phyloP scores from a whole-genome alignment of 1,140 invertebrate genomes.

The Trachelipus rathkii region DNA sequence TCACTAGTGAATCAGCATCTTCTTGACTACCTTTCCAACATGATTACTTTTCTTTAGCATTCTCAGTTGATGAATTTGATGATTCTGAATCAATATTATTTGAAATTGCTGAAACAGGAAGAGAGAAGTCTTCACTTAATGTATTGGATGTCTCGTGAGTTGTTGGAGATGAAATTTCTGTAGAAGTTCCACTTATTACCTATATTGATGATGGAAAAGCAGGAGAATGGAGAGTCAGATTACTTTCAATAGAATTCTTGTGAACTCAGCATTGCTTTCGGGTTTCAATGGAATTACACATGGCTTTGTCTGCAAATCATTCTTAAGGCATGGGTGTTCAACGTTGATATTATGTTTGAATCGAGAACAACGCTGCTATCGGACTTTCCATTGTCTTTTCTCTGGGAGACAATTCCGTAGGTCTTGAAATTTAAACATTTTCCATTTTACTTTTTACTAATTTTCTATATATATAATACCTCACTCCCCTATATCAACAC shows the following conservation, averaged over 20 bases:
- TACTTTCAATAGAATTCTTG: not conserved
- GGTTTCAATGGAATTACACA: not conserved
- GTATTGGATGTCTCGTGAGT: not conserved
- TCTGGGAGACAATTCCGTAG: not conserved
- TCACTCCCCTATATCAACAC: too few species aligned
- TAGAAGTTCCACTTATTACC: constrained; percentile 12
- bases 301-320: not conserved
- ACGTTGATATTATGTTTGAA: not conserved
- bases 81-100: not conserved
- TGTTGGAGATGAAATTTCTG: not conserved
- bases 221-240: not conserved
- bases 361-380: not conserved
- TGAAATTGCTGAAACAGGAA: not conserved
- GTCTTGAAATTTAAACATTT: not conserved
- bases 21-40: not conserved
- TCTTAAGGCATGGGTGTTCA: not conserved
- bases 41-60: not conserved
- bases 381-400: not conserved
- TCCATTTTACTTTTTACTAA: not conserved
- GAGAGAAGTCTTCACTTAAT: not conserved
- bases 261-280: not conserved
- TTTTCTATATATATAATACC: too few species aligned
- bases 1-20: not conserved
- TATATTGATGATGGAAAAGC: not conserved
- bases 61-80: not conserved